A percentile compares a stretch with the other conserved stretches of the same genome.
Conservation (phyloP, 2,113 vertebrate species). For the Tautogolabrus adspersus region DNA sequence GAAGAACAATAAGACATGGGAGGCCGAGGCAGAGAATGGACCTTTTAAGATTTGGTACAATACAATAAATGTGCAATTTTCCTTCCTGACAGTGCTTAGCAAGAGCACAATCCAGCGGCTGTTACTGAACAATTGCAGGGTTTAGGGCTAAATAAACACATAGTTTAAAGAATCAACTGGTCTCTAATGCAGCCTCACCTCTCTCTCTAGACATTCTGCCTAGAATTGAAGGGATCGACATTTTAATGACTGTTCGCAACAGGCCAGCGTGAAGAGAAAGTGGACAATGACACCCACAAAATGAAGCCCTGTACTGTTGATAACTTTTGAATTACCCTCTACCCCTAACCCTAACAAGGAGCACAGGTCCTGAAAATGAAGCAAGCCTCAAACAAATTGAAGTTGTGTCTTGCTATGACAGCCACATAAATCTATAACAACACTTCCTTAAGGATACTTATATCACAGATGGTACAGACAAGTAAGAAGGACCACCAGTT, state of each 20-base stretch:
- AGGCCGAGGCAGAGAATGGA: neutral
- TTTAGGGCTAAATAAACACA: neutral
- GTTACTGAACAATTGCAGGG: neutral
- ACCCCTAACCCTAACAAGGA: too few relatives aligned
- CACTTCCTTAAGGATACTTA: neutral
- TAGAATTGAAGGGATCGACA: neutral
- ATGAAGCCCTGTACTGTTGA: neutral
- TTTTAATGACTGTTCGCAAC: neutral
- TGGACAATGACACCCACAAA: neutral
- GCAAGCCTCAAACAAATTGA: too few relatives aligned
- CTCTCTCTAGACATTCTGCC: too few relatives aligned
- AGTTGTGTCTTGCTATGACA: neutral
- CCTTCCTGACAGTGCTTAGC: conserved; percentile 5
- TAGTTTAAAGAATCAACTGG: neutral
- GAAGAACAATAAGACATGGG: conserved; percentile 7
- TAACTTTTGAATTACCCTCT: neutral
- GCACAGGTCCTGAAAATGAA: too few relatives aligned
- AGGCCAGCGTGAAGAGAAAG: neutral
- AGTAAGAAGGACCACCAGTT: neutral
- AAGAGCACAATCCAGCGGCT: neutral
- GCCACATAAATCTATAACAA: neutral
- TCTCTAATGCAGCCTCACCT: conserved; percentile 6
- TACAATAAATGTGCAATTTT: conserved; percentile 5
- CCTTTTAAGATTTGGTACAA: conserved; percentile 21
- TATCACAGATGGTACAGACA: neutral